phyloP scores from a whole-genome alignment of 2,888 invertebrate genomes.

The Orchestes rusci region DNA sequence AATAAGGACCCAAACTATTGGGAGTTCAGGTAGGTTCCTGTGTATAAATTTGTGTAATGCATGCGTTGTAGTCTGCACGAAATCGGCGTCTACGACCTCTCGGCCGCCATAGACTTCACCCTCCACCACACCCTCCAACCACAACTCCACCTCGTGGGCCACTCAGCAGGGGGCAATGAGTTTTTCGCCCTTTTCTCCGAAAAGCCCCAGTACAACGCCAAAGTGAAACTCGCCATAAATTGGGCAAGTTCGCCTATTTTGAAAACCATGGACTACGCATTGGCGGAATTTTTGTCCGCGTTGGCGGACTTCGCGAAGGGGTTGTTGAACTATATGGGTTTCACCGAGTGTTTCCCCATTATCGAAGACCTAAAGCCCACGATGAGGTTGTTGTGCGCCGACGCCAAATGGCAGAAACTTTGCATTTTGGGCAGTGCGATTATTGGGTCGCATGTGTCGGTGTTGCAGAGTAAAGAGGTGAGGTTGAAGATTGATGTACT shows the following conservation, averaged over 20 bases:
- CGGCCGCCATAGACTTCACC: constrained; percentile 67
- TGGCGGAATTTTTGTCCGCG: background rate
- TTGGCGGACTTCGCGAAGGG: background rate
- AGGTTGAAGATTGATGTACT: background rate
- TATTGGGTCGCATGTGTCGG: background rate
- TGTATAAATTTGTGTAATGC: too few species aligned
- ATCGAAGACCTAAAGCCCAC: background rate
- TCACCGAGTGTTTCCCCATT: background rate
- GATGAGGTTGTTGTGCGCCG: constrained; percentile 2
- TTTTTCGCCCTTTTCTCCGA: constrained; percentile 57
- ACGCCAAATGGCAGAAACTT: background rate
- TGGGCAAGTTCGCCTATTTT: constrained; percentile 47
- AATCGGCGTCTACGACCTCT: constrained; percentile 67
- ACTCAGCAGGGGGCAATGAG: constrained; percentile 64
- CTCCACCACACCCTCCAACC: constrained; percentile 48
- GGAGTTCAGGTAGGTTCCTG: constrained; percentile 53
- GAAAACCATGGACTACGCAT: constrained; percentile 11
- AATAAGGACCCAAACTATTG: constrained; percentile 48
- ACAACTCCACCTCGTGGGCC: constrained; percentile 65
- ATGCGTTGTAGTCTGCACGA: constrained; percentile 69
- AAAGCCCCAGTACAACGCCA: constrained; percentile 54
- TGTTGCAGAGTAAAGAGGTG: background rate
- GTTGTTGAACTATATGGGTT: background rate
- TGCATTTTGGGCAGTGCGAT: background rate
- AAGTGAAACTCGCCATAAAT: constrained; percentile 56